These are phyloP conservation scores for Drosophila leonis DNA, from an alignment of 2,888 invertebrate genomes.

Conservation along the genomic window DNA sequence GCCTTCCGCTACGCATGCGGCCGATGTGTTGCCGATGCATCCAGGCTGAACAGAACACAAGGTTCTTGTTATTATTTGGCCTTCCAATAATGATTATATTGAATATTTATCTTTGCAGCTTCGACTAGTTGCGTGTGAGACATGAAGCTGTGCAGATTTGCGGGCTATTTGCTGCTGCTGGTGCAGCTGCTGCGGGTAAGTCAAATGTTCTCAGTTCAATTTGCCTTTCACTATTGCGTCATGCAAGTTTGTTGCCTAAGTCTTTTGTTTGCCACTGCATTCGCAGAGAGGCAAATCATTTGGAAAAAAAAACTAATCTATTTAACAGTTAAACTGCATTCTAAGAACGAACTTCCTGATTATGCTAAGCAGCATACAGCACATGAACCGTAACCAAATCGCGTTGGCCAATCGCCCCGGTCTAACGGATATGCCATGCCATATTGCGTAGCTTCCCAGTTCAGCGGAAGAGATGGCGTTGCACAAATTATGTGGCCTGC, in stretches of 20 bases:
- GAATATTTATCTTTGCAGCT: constrained; percentile 58
- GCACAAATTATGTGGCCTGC: constrained; percentile 59
- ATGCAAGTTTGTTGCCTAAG: constrained; percentile 63
- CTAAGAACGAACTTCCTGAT: constrained; percentile 73
- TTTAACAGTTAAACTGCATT: constrained; percentile 72
- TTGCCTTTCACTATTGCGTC: constrained; percentile 70
- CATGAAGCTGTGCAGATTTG: constrained; percentile 61
- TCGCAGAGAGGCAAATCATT: not conserved
- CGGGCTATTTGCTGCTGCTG: constrained; percentile 21
- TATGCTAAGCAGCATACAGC: constrained; percentile 54
- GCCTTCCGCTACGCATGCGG: constrained; percentile 54
- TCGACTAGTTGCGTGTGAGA: constrained; percentile 55
- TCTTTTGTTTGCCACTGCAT: constrained; percentile 47
- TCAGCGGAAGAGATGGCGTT: constrained; percentile 31
- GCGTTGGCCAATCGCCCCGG: constrained; percentile 80
- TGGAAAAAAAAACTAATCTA: constrained; percentile 71
- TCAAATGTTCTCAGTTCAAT: constrained; percentile 1
- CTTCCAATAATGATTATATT: constrained; percentile 53
- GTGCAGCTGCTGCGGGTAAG: constrained; percentile 44
- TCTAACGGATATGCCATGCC: constrained; percentile 80
- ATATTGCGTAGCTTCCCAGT: constrained; percentile 77
- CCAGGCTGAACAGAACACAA: constrained; percentile 47
- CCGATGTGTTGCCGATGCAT: constrained; percentile 53
- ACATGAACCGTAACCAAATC: constrained; percentile 84
- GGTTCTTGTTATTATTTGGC: constrained; percentile 2